Conservation (phyloP, 2,113 vertebrate species). For the Tenebrosternarchus preto region DNA sequence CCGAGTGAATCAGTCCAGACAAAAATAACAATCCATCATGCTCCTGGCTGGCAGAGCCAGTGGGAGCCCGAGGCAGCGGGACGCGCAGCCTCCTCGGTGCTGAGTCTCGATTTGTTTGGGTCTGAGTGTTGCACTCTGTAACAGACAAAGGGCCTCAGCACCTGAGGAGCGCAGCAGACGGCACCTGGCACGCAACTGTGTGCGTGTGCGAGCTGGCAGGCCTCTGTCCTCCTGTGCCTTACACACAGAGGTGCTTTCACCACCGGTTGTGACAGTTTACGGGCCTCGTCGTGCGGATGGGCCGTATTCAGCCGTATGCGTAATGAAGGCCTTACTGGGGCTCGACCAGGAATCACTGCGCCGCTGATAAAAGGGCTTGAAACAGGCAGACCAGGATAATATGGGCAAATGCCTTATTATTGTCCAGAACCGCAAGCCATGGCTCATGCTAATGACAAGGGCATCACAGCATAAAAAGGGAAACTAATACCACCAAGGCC, state of each 20-base stretch:
- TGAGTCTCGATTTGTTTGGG: conserved; percentile 48
- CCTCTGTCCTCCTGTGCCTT: conserved; percentile 16
- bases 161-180: conserved; percentile 26
- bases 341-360: no score
- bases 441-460: no score
- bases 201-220: conserved; percentile 9
- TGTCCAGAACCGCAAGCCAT: no score
- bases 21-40: conserved; percentile 64
- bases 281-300: background rate
- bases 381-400: no score
- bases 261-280: conserved; percentile 12
- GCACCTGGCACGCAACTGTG: conserved; percentile 35
- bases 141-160: conserved; percentile 33
- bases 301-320: background rate
- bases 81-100: conserved; percentile 51
- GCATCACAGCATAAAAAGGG: no score
- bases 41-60: conserved; percentile 43
- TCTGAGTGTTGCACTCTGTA: conserved; percentile 22
- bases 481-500: no score
- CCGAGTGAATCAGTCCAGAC: conserved; percentile 60
- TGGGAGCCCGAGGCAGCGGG: conserved; percentile 41
- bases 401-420: no score
- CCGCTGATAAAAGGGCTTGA: no score
- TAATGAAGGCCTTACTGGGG: no score
- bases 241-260: background rate